phyloP scores from a whole-genome alignment of 2,888 invertebrate genomes.

The Lepetodrilus schrolli region DNA sequence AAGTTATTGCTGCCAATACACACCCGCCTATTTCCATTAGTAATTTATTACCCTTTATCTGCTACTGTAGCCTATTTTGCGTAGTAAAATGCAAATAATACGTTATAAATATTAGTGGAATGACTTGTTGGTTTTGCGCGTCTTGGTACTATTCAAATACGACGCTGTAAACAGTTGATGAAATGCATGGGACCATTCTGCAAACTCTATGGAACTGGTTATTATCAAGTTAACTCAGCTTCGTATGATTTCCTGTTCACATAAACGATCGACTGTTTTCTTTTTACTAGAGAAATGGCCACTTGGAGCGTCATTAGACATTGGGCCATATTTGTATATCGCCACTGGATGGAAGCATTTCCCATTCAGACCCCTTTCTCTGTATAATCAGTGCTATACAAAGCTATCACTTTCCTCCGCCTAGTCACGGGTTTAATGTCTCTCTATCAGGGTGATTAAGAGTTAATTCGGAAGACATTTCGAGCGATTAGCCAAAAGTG shows the following conservation, averaged over 20 bases:
- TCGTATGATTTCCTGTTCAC: not conserved
- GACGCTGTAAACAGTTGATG: too few relatives aligned
- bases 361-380: not conserved
- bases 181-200: too few relatives aligned
- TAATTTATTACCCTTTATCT: too few relatives aligned
- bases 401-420: not conserved
- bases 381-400: constrained; percentile 12
- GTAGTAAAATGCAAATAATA: not conserved
- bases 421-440: not conserved
- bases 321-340: constrained; percentile 17
- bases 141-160: not conserved
- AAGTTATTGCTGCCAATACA: too few relatives aligned
- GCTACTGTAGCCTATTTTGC: too few relatives aligned
- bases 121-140: not conserved
- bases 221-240: constrained; percentile 1
- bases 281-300: not conserved
- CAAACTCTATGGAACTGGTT: not conserved
- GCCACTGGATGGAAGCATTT: constrained; percentile 6
- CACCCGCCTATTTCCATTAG: too few relatives aligned
- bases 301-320: constrained; percentile 9
- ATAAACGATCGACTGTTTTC: not conserved
- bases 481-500: not conserved
- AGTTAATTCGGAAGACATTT: constrained; percentile 16
- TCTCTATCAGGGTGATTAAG: constrained; percentile 12
- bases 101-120: not conserved